Evolutionary conservation across 2,888 invertebrate species (phyloP), one percentile per base, ranked within the genome.

Genomic region (Conchocele bisecta): DNA sequence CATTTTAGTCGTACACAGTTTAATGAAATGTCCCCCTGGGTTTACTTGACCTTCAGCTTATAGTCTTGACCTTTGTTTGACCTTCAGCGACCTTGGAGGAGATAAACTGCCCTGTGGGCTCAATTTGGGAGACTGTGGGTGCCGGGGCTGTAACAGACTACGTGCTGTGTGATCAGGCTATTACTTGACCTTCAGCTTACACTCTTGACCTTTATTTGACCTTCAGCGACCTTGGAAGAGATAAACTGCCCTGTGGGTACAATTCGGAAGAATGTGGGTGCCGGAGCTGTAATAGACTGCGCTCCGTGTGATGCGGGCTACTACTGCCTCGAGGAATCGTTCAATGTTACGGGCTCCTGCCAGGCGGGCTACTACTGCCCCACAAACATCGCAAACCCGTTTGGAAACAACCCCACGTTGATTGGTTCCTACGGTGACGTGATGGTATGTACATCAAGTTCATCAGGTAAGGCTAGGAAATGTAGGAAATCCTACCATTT

Each of bases 181-280:
- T n/a, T n/a, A n/a, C n/a, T n/a, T n/a, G n/a, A n/a, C n/a, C n/a
- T 17, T 9, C 20, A 17, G 13, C 17, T 44, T 44, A 9, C 11
- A 9, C 17, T 15, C 9, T 9, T 9, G 33, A 15, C 11, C 37
- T 56, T 17, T 57, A n/a, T 17, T 39, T 58, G n/a, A 11, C 53
- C 71, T 74, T 6, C 84, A 90, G 90, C 84, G 6, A 88, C 88
- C 41, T 82, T 85, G n/a, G 89, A 88, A 59, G 85, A 87, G 81
- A 56, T 88, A 9, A 83, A 84, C 37, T 90, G 90, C 68, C 89
- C 89, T 0, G 88, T 88, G 11, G 90, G 90, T 24, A 89, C 90
- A 0, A 83, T 87, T 22, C 78, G 85, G 17, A 81, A 82, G 22
- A 85, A 82, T 11, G 81, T 77, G 1, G 83, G 83, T 5, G 88